Evolutionary conservation across 30 jellyfish, hydroid and myxozoan species (phyloP).

Genomic region (Chironex yamaguchii): DNA sequence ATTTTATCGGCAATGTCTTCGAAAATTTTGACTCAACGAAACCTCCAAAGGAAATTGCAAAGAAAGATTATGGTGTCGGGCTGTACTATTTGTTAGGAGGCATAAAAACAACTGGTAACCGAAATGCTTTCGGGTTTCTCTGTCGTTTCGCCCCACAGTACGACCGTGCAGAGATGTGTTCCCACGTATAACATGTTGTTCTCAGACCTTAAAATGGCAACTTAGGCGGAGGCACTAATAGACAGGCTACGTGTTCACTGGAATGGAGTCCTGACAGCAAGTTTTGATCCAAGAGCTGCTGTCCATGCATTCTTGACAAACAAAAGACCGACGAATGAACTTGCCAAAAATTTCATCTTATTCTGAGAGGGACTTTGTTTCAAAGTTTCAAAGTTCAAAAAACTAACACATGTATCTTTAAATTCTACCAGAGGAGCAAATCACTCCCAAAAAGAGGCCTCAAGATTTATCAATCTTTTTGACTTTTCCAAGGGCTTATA

Average conservation of each 20-base stretch:
- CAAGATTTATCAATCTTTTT: too few species aligned
- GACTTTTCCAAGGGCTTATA: too few species aligned
- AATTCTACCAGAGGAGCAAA: too few species aligned
- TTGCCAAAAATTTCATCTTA: conserved; percentile 22
- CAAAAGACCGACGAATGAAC: conserved; percentile 36
- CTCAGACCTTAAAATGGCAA: conserved; percentile 14
- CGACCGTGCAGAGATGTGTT: conserved; percentile 43
- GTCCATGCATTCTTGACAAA: conserved; percentile 31
- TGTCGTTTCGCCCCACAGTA: conserved; percentile 60
- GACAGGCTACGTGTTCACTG: conserved; percentile 33
- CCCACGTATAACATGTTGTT: conserved; percentile 23
- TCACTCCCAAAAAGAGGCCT: too few species aligned
- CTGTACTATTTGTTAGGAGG: too few species aligned
- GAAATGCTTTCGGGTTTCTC: conserved; percentile 59
- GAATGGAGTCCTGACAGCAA: conserved; percentile 47
- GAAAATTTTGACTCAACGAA: conserved; percentile 31
- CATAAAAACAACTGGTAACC: too few species aligned
- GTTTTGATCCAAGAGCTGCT: conserved; percentile 53
- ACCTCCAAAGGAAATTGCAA: conserved; percentile 21
- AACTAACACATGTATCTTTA: too few species aligned
- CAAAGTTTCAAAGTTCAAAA: too few species aligned
- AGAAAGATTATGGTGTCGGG: conserved; percentile 34
- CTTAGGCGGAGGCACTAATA: conserved; percentile 20
- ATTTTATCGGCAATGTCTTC: conserved; percentile 1
- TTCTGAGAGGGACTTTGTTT: conserved; percentile 10